Conservation (phyloP, 2,888 invertebrate species). For the Volucella inflata region DNA sequence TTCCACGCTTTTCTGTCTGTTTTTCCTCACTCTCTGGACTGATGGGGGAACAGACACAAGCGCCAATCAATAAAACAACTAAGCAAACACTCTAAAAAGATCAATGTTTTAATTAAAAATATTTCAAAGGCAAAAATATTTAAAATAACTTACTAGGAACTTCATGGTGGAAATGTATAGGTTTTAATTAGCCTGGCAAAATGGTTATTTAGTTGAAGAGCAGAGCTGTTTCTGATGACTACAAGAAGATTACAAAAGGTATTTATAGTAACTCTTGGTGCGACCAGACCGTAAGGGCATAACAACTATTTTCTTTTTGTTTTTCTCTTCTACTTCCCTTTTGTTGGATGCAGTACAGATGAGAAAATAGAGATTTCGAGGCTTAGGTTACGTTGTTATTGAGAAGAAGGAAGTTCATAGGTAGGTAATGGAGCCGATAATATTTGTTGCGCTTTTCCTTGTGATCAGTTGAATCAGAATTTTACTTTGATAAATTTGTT, state of each 20-base stretch:
- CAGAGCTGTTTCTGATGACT: slow-evolving; percentile 65
- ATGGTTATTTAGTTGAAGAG: slow-evolving; percentile 40
- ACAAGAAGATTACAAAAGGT: slow-evolving; percentile 47
- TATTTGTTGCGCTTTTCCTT: slow-evolving; percentile 12
- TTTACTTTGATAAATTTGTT: background rate
- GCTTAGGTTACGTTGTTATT: background rate
- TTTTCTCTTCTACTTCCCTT: slow-evolving; percentile 17
- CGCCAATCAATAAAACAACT: slow-evolving; percentile 44
- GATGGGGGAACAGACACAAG: slow-evolving; percentile 28
- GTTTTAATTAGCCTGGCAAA: slow-evolving; percentile 12
- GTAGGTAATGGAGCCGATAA: background rate
- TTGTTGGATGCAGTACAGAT: slow-evolving; percentile 28
- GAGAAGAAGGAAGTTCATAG: background rate
- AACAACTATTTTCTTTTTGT: slow-evolving; percentile 36
- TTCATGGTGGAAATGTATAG: slow-evolving; percentile 51
- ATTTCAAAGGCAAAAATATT: background rate
- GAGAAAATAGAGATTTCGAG: slow-evolving; percentile 30
- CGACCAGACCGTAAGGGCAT: slow-evolving; percentile 52
- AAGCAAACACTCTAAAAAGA: slow-evolving; percentile 49
- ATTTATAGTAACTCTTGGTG: slow-evolving; percentile 58
- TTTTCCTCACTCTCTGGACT: slow-evolving; percentile 48
- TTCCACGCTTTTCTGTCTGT: slow-evolving; percentile 71
- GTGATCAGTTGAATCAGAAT: slow-evolving; percentile 11
- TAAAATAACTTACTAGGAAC: slow-evolving; percentile 45
- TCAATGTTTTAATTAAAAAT: slow-evolving; percentile 3